Percentiles rank a stretch among this genome's conserved stretches.
These are phyloP conservation scores for Bombus fervidus DNA, from an alignment of 1,140 invertebrate species.

Conservation along the genomic window DNA sequence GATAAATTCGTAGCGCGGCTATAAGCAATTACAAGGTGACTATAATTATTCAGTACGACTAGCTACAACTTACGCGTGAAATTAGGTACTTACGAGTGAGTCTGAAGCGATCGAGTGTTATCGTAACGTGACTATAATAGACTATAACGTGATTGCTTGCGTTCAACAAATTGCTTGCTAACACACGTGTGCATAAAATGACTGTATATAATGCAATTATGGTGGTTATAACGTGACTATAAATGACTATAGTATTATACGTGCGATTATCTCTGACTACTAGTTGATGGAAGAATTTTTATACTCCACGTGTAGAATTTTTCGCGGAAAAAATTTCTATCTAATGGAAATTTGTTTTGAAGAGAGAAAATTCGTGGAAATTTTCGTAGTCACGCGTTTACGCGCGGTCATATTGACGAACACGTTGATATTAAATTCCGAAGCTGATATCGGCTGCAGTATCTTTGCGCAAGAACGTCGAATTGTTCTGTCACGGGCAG, in stretches of 20 bases:
- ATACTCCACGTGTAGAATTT: too few species aligned
- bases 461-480: neutral
- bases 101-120: neutral
- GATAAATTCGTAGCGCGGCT: neutral
- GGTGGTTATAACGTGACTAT: neutral
- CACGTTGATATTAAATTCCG: neutral
- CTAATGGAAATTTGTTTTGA: too few species aligned
- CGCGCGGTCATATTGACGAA: neutral
- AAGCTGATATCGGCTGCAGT: neutral
- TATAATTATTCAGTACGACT: neutral
- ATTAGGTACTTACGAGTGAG: too few species aligned
- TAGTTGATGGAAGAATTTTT: too few species aligned
- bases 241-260: neutral
- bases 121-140: neutral
- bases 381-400: too few species aligned
- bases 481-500: slow-evolving; percentile 1
- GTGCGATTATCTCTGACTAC: neutral
- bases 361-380: too few species aligned
- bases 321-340: too few species aligned
- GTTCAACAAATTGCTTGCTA: too few species aligned
- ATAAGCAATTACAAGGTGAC: neutral
- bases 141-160: neutral
- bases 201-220: neutral
- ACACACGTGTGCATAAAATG: neutral
- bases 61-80: too few species aligned